Conservation (phyloP, 1,140 invertebrate genomes). For the silkworm (Bombyx mori) region ASM3026992v2 NC_085132.1:3715001-3715500, state of each 20-base stretch:
- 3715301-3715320: conserved; percentile 6
- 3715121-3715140: conserved; percentile 5
- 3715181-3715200: too few relatives aligned
- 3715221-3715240: background rate
- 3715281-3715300: background rate
- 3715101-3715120: conserved; percentile 3
- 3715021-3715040: too few relatives aligned
- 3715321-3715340: conserved; percentile 5
- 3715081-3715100: too few relatives aligned
- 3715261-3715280: conserved; percentile 1
- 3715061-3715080: too few relatives aligned
- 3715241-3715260: conserved; percentile 5
- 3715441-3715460: conserved; percentile 9
- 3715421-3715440: conserved; percentile 15
- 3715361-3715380: conserved; percentile 20
- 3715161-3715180: too few relatives aligned
- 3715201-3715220: too few relatives aligned
- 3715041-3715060: too few relatives aligned
- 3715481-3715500: too few relatives aligned
- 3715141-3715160: too few relatives aligned
- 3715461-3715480: background rate
- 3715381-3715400: conserved; percentile 20
- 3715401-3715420: conserved; percentile 17
- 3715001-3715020: too few relatives aligned
- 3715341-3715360: conserved; percentile 9